Base-by-base conservation (phyloP, 1,140 invertebrate species). In the Tetragonula clypearis region DNA sequence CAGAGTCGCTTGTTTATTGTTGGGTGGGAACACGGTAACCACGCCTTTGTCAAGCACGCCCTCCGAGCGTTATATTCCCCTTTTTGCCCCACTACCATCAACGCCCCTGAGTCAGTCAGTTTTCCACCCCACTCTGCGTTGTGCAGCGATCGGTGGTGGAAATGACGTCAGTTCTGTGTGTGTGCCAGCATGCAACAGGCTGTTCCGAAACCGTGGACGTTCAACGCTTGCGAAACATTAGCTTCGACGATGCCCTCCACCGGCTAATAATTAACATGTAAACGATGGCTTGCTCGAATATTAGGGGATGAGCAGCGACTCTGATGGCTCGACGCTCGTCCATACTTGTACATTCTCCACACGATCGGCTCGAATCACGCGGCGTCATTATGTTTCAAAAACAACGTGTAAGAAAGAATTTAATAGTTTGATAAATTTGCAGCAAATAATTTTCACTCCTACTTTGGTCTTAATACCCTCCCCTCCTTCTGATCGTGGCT, bases 1-100 rank as follows among this genome's bases (percentile, higher is more conserved):
- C 84, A 86, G 89, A 92, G 92, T 91, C 81, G 92, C 92, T 94
- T 94, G 94, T 94, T 94, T 94, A 94, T 94, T 93, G 92, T 93
- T 94, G 94, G 94, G 93, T 94, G 93, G 94, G 92, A 87, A 93
- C 91, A 91, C 84, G 86, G 78, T 89, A 93, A 94, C 93, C 93
- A 94, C 94, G 94, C 94, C 94, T 94, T 93, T 93, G 91, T 93
- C 92, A 93, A 93, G 92, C 88, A 89, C 88, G 87, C 89, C 92
- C 90, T 91, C 94, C 93, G 94, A 95, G 90, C 87, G 90, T 91
- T 85, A 85, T 86, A 73, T 77, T 86, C 82, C 90, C 87, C 78
- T 80, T 76, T 86, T 85, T 80, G 84, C 91, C 92, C 92, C 93
- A 92, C 93, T 84, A 88, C 81, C 79, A 79, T 81, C 86, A 89